Base-by-base conservation (phyloP, 2,888 invertebrate species). In the Diloba caeruleocephala region DNA sequence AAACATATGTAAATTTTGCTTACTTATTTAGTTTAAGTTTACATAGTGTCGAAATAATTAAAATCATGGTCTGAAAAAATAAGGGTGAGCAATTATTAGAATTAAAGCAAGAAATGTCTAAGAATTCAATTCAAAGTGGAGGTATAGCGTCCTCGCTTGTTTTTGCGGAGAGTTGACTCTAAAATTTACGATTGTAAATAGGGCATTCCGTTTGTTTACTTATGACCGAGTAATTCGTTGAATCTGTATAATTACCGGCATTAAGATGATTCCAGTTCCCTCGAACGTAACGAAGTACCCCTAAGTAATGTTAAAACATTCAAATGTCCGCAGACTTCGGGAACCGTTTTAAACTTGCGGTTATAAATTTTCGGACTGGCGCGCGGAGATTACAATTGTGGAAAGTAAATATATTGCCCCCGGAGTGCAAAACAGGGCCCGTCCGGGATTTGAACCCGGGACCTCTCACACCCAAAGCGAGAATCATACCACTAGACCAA, bases 231-330 rank as follows among this genome's bases (percentile, higher is more conserved):
- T 92, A 93, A 93, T 93, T 93, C 93, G 82, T 63, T 71, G 87
- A 93, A 92, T 92, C 93, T 88, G 90, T 92, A 93, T 93, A 94
- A 94, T 94, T 93, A 92, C 92, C 74, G 82, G 92, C 85, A 93
- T 93, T 92, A 93, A 90, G 93, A 93, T 93, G 92, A 93, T 89
- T 88, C 92, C 76, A 77, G 73, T 80, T 82, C 83, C 87, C 87
- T 76, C 82, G 71, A 79, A 79, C 84, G 78, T 78, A 82, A 78
- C 76, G 79, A 73, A 82, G 80, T 78, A 80, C 86, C 83, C 81
- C 86, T 86, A 89, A 89, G 86, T 88, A 87, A 89, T 88, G 89
- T 82, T 90, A 85, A 89, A 89, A 91, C 90, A 90, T 92, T 91
- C 89, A 90, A 92, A 92, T 90, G 92, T 89, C 90, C 90, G 72